These are phyloP conservation scores for Sorex maritimensis DNA, from an alignment of 2,797 vertebrate genomes.

Conservation along the genomic window DNA sequence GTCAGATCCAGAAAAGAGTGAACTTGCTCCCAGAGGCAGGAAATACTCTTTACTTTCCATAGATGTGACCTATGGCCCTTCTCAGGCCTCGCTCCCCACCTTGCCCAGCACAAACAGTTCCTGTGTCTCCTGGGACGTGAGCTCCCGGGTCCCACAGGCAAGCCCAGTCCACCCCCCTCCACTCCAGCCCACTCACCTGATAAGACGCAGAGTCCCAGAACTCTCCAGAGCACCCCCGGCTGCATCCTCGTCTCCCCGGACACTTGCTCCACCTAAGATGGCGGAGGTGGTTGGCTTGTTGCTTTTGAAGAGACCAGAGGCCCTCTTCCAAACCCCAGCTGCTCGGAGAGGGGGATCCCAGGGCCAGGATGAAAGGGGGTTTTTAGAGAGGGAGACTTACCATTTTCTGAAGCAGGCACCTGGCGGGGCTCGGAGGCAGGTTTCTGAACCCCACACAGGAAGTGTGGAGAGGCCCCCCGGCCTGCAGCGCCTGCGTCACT, in stretches of 20 bases:
- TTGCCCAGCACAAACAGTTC: neutral
- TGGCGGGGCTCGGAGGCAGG: conserved; percentile 3
- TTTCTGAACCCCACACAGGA: conserved; percentile 86
- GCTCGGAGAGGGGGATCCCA: neutral
- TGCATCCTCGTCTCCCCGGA: conserved; percentile 63
- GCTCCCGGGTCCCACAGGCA: neutral
- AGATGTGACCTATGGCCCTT: neutral
- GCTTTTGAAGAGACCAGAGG: conserved; percentile 74
- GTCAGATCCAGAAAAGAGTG: neutral
- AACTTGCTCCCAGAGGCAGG: neutral
- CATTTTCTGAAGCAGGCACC: conserved; percentile 80
- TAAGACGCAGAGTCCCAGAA: conserved; percentile 70
- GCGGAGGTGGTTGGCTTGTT: conserved; percentile 25
- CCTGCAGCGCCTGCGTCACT: conserved; percentile 72
- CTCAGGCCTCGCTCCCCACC: neutral
- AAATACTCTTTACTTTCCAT: neutral
- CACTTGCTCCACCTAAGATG: conserved; percentile 47
- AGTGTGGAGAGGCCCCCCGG: conserved; percentile 81
- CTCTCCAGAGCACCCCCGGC: conserved; percentile 35
- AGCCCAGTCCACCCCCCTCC: neutral
- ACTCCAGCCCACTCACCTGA: conserved; percentile 64
- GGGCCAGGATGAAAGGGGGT: neutral
- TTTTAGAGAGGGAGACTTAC: conserved; percentile 75
- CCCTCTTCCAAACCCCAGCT: neutral
- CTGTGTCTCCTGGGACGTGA: neutral